Evolutionary conservation across 1,140 invertebrate species (phyloP), one percentile per base, ranked within the genome.

Genomic region (Hetaerina americana): DNA sequence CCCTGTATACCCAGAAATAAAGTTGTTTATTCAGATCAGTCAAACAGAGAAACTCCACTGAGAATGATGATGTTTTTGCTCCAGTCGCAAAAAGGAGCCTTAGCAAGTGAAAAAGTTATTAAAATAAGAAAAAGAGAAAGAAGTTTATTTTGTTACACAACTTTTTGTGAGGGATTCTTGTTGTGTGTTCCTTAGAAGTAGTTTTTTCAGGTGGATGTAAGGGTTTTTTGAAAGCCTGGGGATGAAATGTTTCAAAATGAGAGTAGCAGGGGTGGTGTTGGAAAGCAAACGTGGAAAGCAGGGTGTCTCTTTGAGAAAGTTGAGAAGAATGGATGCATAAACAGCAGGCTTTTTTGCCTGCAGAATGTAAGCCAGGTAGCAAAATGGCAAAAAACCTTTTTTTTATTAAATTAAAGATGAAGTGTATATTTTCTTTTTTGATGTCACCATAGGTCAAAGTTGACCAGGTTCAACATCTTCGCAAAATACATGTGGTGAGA

Each of bases 141-240:
- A 57, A 57, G 40, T 57, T 57, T 57, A 57, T 57, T 57, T 57
- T 57, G 40, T 57, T 57, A 57, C 40, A 57, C 40, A 57, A 57
- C 40, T 57, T 57, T 57, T 57, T 57, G 40, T 57, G 40, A 57
- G 22, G 40, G 40, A 57, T 57, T 57, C 40, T 57, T 57, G 40
- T 57, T 57, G 40, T 57, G 40, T n/a, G 40, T 57, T 57, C 22
- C 15, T 57, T 57, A 57, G 40, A n/a, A 18, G 40, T 57, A 57
- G 40, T 57, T 57, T 57, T 57, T 57, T 57, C 40, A 57, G 40
- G 40, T 57, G 40, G 22, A 18, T 12, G 15, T 12, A 57, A 3
- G 40, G 40, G 22, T 18, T 57, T 12, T 18, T 18, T 12, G 40
- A 57, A 57, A 18, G 15, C 15, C 15, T 12, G 40, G 22, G 40